These are phyloP conservation scores for Furnarius figulus DNA, from an alignment of 2,113 vertebrate genomes.

Conservation along the genomic window DNA sequence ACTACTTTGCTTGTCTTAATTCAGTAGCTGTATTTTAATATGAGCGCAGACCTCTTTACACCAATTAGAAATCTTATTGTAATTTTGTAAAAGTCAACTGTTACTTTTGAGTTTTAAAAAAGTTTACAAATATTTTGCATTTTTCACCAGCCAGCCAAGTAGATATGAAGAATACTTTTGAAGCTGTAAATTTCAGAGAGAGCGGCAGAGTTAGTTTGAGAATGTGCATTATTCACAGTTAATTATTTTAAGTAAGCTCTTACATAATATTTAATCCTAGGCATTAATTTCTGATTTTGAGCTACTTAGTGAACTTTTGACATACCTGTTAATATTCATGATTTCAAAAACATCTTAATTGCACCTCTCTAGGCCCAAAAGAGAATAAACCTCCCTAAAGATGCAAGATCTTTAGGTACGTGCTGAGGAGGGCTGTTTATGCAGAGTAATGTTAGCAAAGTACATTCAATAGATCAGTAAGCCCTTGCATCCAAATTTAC, in stretches of 20 bases:
- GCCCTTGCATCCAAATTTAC: neutral
- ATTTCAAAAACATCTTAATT: neutral
- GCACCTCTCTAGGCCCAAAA: neutral
- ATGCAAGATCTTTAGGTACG: neutral
- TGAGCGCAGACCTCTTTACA: neutral
- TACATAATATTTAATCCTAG: neutral
- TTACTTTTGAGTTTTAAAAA: neutral
- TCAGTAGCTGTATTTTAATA: neutral
- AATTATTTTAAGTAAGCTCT: neutral
- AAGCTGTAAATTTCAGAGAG: neutral
- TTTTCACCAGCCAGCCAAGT: neutral
- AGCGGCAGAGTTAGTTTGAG: neutral
- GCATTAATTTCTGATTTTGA: neutral
- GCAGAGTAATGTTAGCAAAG: neutral
- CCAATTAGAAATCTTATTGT: neutral
- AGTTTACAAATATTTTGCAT: neutral
- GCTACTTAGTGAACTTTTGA: neutral
- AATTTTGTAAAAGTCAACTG: neutral
- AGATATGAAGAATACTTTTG: neutral
- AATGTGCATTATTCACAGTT: neutral
- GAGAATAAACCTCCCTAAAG: neutral
- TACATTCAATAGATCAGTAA: neutral
- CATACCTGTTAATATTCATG: rapidly evolving
- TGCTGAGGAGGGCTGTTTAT: neutral
- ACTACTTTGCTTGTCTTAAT: neutral